These are phyloP conservation scores for Argyrosomus regius DNA, from an alignment of 2,797 vertebrate genomes.

Conservation along the genomic window DNA sequence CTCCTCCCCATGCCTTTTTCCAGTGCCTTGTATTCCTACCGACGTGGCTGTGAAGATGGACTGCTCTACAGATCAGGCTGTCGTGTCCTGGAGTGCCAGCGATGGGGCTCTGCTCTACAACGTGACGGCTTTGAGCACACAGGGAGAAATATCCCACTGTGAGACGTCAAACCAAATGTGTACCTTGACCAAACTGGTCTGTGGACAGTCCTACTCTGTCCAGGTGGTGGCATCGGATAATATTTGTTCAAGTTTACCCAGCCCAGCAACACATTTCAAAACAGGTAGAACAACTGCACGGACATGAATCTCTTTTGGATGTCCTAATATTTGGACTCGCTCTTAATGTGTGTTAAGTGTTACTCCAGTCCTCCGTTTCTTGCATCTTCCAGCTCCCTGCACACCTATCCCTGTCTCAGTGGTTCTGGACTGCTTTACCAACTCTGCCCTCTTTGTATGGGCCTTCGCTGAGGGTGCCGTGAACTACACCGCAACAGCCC, in stretches of 20 bases:
- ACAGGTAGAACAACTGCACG: slow-evolving; percentile 77
- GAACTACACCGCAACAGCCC: slow-evolving; percentile 74
- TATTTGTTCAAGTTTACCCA: slow-evolving; percentile 83
- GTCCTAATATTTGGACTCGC: neutral
- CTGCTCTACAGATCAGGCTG: slow-evolving; percentile 76
- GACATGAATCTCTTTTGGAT: neutral
- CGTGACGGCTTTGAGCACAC: slow-evolving; percentile 60
- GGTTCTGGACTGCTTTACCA: slow-evolving; percentile 79
- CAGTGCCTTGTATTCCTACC: slow-evolving; percentile 85
- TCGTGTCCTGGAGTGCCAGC: slow-evolving; percentile 80
- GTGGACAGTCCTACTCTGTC: slow-evolving; percentile 78
- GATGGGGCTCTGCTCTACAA: slow-evolving; percentile 77
- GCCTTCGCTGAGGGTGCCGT: slow-evolving; percentile 54
- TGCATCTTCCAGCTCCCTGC: slow-evolving; percentile 81
- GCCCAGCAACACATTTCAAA: slow-evolving; percentile 56
- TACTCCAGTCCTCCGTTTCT: neutral
- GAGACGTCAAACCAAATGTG: slow-evolving; percentile 58
- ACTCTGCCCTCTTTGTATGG: slow-evolving; percentile 78
- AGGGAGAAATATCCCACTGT: slow-evolving; percentile 60
- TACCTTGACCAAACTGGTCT: slow-evolving; percentile 76
- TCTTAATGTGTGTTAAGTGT: neutral
- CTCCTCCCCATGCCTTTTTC: slow-evolving; percentile 4
- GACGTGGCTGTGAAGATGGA: slow-evolving; percentile 66
- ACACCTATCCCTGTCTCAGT: slow-evolving; percentile 63
- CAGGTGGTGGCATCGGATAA: slow-evolving; percentile 79